phyloP scores from a whole-genome alignment of 2,888 invertebrate species.

The Acleris literana region DNA sequence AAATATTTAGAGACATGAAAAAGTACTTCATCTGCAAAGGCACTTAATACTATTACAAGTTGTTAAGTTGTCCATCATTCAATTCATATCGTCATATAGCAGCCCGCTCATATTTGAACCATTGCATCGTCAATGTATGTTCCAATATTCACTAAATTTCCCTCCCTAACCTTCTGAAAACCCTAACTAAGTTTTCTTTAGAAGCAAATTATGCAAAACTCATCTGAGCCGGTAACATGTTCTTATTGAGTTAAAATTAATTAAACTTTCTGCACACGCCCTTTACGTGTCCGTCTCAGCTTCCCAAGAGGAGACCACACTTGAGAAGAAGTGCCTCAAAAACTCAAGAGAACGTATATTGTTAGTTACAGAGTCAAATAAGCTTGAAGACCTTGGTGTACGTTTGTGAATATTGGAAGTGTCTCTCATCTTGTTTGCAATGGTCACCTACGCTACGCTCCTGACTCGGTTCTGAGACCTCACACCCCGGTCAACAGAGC shows the following conservation, averaged over 20 bases:
- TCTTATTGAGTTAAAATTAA: too few species aligned
- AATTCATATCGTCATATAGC: constrained; percentile 45
- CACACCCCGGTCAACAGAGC: constrained; percentile 81
- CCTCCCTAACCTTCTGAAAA: not conserved
- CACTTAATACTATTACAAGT: not conserved
- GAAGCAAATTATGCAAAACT: not conserved
- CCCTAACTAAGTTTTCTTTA: not conserved
- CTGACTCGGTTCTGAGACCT: constrained; percentile 79
- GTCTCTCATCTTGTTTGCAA: constrained; percentile 45
- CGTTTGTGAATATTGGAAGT: constrained; percentile 40
- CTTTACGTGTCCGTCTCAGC: too few species aligned
- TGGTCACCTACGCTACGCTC: constrained; percentile 73
- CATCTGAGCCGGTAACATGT: not conserved
- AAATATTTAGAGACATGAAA: too few species aligned
- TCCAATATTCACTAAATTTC: constrained; percentile 73
- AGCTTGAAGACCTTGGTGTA: not conserved
- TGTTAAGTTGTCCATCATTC: constrained; percentile 46
- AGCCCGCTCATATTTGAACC: constrained; percentile 68
- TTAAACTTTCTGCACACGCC: too few species aligned
- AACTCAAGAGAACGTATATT: too few species aligned
- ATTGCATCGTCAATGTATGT: constrained; percentile 66
- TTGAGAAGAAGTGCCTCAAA: too few species aligned
- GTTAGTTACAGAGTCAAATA: constrained; percentile 5
- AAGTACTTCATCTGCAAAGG: too few species aligned
- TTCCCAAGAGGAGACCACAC: too few species aligned